Conservation (phyloP, 2,113 vertebrate species). For the Lycocorax pyrrhopterus region DNA sequence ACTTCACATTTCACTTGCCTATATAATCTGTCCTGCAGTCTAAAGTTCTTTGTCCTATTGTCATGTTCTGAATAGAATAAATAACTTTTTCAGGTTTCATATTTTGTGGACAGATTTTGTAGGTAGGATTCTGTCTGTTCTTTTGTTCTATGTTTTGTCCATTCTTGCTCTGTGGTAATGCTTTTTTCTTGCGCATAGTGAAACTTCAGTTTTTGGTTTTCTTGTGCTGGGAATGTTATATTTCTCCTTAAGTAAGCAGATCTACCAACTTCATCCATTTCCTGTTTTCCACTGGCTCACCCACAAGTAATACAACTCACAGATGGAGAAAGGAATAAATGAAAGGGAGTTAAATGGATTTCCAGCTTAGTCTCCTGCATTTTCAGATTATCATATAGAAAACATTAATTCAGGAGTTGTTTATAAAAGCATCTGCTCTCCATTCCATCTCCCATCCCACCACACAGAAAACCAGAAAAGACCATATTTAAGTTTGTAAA, state of each 20-base stretch:
- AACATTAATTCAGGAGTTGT: neutral
- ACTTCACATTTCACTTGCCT: neutral
- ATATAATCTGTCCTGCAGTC: neutral
- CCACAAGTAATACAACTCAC: neutral
- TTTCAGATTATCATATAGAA: neutral
- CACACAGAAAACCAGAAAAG: neutral
- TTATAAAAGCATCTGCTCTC: neutral
- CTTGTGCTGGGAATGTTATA: neutral
- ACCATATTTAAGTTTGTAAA: neutral
- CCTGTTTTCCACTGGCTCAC: neutral
- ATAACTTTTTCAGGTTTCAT: neutral
- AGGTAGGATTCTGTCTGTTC: neutral
- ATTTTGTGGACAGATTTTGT: neutral
- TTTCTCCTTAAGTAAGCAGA: neutral
- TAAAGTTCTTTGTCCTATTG: neutral
- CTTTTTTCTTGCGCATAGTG: neutral
- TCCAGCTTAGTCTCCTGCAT: neutral
- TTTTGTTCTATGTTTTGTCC: neutral
- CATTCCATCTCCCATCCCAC: neutral
- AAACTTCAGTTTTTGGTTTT: neutral
- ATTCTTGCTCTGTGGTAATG: neutral
- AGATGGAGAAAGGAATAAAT: neutral
- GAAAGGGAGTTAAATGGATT: neutral
- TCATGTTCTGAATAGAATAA: neutral
- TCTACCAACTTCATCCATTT: neutral